Conservation (phyloP, 2,888 invertebrate species). For the Steinernema scapterisci region DNA sequence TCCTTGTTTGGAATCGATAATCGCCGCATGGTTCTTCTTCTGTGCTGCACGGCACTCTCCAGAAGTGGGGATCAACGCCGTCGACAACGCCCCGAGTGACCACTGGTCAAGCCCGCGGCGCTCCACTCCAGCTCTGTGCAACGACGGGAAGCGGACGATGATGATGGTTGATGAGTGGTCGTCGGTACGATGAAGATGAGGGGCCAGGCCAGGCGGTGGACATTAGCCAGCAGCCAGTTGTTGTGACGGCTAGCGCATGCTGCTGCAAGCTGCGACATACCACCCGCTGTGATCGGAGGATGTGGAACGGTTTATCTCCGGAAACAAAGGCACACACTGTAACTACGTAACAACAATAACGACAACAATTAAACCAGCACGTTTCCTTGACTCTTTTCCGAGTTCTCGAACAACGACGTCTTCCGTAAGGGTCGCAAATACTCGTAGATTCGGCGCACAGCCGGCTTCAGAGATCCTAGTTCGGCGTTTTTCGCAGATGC, state of each 20-base stretch:
- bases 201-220: not conserved
- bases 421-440: conserved; percentile 3
- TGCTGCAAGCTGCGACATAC: not conserved
- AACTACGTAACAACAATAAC: not conserved
- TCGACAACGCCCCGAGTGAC: not conserved
- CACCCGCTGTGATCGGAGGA: not conserved
- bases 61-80: conserved; percentile 25
- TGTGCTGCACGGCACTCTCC: not conserved
- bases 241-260: conserved; percentile 13
- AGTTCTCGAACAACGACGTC: conserved; percentile 24
- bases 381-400: not conserved
- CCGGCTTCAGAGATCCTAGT: conserved; percentile 45
- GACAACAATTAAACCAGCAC: not conserved
- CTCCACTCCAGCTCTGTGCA: too few species aligned
- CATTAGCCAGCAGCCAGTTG: conserved; percentile 6
- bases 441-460: conserved; percentile 28
- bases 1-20: conserved; percentile 32
- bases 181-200: conserved; percentile 13
- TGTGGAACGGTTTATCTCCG: not conserved
- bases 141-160: too few species aligned
- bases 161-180: not conserved
- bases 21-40: conserved; percentile 16
- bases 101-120: conserved; percentile 13
- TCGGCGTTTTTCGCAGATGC: conserved; percentile 50
- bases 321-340: not conserved